Evolutionary conservation across 92 coral and sea anemone genomes (phyloP).

Genomic region (Virgularia gustaviana): DNA sequence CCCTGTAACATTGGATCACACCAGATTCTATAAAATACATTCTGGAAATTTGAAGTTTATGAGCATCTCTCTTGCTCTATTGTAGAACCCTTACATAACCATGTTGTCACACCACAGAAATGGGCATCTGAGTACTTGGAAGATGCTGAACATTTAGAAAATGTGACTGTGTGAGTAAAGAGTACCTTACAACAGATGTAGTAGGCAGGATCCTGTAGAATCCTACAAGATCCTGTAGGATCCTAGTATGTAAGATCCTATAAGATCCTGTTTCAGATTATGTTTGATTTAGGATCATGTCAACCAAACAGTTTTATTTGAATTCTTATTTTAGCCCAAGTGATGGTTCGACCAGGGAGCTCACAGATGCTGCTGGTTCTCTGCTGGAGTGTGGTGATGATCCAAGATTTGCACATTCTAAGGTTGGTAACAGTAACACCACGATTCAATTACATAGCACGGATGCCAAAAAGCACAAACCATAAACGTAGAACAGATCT

Average conservation of each 20-base stretch:
- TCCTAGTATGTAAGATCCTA: too few relatives aligned
- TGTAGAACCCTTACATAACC: not conserved
- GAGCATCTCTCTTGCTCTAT: not conserved
- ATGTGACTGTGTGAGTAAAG: slow-evolving; percentile 60
- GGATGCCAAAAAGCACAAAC: too few relatives aligned
- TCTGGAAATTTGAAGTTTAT: too few relatives aligned
- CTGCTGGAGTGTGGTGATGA: slow-evolving; percentile 80
- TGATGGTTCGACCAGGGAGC: slow-evolving; percentile 34
- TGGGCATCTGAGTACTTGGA: slow-evolving; percentile 97
- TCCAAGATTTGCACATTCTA: slow-evolving; percentile 86
- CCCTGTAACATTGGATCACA: too few relatives aligned
- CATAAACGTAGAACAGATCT: not conserved
- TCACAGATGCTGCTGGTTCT: slow-evolving; percentile 71
- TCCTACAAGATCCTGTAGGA: too few relatives aligned
- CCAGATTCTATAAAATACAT: too few relatives aligned
- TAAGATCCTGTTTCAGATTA: too few relatives aligned
- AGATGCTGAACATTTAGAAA: slow-evolving; percentile 64
- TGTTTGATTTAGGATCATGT: too few relatives aligned
- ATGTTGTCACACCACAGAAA: slow-evolving; percentile 50
- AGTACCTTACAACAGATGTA: too few relatives aligned
- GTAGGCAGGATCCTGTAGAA: too few relatives aligned
- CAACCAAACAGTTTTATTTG: not conserved
- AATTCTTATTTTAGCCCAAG: not conserved
- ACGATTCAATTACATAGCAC: not conserved
- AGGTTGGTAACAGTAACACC: slow-evolving; percentile 50